These are phyloP conservation scores for Characodon lateralis DNA, from an alignment of 2,797 vertebrate species.

Conservation along the genomic window DNA sequence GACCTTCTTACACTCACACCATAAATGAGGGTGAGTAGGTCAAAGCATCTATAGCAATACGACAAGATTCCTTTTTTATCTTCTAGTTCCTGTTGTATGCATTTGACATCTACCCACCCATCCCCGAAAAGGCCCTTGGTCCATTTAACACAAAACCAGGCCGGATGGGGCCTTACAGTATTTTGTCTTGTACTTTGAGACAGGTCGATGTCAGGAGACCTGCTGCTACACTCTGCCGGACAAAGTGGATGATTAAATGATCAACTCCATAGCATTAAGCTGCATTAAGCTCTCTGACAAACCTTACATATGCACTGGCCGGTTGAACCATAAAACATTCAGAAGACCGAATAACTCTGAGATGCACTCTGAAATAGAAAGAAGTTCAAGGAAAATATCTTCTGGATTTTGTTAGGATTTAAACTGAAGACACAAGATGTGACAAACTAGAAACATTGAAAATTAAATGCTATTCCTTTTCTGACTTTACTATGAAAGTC, in stretches of 20 bases:
- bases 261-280: constrained; percentile 60
- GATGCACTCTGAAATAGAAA: constrained; percentile 8
- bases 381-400: not conserved
- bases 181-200: constrained; percentile 31
- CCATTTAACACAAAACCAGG: constrained; percentile 33
- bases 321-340: constrained; percentile 37
- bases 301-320: constrained; percentile 25
- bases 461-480: not conserved
- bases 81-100: not conserved
- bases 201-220: constrained; percentile 58
- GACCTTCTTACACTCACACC: not conserved
- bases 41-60: not conserved
- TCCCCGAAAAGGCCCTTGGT: constrained; percentile 25
- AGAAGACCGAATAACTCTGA: constrained; percentile 29
- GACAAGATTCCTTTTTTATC: not conserved
- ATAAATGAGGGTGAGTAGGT: not conserved
- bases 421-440: not conserved
- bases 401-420: not conserved
- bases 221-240: constrained; percentile 54
- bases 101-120: not conserved
- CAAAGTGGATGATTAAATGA: constrained; percentile 70
- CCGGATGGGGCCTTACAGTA: constrained; percentile 34
- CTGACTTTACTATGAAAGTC: not conserved
- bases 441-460: not conserved
- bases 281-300: constrained; percentile 59